phyloP scores from a whole-genome alignment of 2,113 vertebrate genomes.

The Mastomys natalensis region DNA sequence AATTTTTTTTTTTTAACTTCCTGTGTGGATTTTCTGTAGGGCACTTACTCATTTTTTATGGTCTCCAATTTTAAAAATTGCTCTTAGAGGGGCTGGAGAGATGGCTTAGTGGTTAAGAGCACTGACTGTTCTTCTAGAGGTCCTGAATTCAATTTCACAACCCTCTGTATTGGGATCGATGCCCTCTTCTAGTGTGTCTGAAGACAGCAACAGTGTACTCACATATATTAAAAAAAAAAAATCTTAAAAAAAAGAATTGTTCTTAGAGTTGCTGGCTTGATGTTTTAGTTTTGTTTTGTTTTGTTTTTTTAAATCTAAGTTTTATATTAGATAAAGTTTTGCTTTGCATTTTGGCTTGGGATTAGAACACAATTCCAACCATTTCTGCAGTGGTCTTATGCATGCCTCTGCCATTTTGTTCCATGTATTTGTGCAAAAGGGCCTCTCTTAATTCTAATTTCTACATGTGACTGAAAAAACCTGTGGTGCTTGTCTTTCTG shows the following conservation, averaged over 20 bases:
- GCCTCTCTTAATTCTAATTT: background rate
- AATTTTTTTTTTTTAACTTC: background rate
- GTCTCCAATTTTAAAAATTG: background rate
- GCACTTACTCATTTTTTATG: constrained; percentile 15
- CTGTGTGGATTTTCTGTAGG: background rate
- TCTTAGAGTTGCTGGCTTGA: background rate
- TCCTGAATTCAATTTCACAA: no score
- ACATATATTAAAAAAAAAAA: no score
- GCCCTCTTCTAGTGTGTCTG: no score
- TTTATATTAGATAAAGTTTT: background rate
- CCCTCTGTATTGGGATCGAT: no score
- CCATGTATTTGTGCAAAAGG: background rate
- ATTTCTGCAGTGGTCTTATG: background rate
- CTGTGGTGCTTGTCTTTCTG: background rate
- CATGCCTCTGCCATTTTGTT: background rate
- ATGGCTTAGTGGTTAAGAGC: no score
- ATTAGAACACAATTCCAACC: background rate
- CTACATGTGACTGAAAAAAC: background rate
- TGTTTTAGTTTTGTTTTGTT: no score
- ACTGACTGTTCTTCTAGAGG: no score
- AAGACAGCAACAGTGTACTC: no score
- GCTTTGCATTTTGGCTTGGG: background rate
- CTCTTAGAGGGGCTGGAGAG: background rate
- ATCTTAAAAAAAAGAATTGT: background rate
- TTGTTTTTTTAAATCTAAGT: background rate